Evolutionary conservation across 2,888 invertebrate species (phyloP).

Genomic region (Platycheirus albimanus): DNA sequence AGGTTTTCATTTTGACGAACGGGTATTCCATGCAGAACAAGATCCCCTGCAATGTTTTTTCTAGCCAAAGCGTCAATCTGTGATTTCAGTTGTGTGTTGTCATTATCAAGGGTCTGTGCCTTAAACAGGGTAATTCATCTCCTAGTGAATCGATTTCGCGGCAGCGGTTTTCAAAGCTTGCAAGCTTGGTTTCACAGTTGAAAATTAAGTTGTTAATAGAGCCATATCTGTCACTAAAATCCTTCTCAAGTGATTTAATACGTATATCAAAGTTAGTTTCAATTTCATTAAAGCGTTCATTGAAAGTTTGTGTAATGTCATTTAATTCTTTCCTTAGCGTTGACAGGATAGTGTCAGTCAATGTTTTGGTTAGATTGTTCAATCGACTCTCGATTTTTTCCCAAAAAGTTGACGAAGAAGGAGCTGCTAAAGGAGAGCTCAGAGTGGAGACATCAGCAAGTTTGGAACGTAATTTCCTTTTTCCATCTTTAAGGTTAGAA

Average conservation of each 20-base stretch:
- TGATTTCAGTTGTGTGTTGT: not conserved
- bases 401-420: not conserved
- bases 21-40: conserved; percentile 1
- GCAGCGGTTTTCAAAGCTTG: not conserved
- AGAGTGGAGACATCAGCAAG: not conserved
- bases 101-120: not conserved
- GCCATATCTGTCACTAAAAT: not conserved
- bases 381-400: not conserved
- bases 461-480: not conserved
- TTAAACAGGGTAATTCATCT: not conserved
- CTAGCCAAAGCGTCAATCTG: not conserved
- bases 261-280: not conserved
- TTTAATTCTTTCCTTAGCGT: not conserved
- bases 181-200: not conserved
- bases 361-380: not conserved
- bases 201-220: not conserved
- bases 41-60: conserved; percentile 1
- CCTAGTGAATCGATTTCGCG: not conserved
- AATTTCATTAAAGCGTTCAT: not conserved
- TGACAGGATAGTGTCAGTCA: not conserved
- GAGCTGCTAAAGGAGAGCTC: not conserved
- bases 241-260: not conserved
- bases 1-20: not conserved
- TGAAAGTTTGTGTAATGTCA: not conserved
- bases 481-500: not conserved